Evolutionary conservation across 2,888 invertebrate species (phyloP), one percentile per base, ranked within the genome.

Genomic region (Idaea dimidiata): DNA sequence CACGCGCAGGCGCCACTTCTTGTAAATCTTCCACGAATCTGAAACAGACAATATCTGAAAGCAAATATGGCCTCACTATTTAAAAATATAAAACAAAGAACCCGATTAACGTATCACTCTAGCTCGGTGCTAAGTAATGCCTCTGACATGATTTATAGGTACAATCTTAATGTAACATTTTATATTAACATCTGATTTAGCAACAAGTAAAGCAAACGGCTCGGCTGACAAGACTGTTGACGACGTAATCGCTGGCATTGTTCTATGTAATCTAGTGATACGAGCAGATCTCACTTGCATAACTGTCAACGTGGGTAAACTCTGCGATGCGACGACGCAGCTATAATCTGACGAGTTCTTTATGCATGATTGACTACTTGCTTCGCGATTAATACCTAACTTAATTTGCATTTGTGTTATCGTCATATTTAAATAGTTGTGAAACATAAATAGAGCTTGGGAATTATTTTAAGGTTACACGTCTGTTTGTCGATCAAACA

Each of bases 71-170:
- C 86, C 86, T 85, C 86, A 90, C 91, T 89, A 90, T 92, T 89
- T 89, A 90, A 90, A 89, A 91, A 89, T 88, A 89, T 81, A 88
- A 90, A 91, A 91, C 89, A 91, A 89, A 91, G 90, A 91, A 77
- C 79, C 83, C 83, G 91, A 91, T 91, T 91, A 91, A 89, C 81
- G 90, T 87, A 91, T 91, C 92, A 91, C 86, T 83, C 81, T 77
- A 68, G 80, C 81, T 71, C 77, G 76, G 77, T 77, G 81, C 75
- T 90, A 43, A 43, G 43, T 43, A 88, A 89, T 85, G 79, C 88
- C 81, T 75, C 75, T 88, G 91, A 90, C 91, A 87, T 89, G 87
- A 89, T 89, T 89, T 91, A 87, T 86, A 83, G 78, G 74, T 74
- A 79, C 87, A 88, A 86, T 86, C 86, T 86, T 77, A 75, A 81